phyloP scores from a whole-genome alignment of 1,140 invertebrate species.

The Hylyphantes graminicola region DNA sequence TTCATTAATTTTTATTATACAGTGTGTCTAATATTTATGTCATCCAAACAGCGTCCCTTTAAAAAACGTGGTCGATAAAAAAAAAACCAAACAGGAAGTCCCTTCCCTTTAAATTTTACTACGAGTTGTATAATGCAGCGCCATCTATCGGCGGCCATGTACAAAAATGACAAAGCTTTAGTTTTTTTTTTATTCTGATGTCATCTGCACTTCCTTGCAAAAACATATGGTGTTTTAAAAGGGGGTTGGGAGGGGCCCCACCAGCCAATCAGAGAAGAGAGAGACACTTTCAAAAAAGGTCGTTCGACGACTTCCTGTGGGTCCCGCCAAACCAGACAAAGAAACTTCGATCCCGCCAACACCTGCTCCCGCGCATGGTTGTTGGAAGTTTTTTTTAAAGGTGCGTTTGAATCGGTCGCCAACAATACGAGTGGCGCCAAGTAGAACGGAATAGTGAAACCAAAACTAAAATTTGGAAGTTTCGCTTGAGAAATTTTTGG shows the following conservation, averaged over 20 bases:
- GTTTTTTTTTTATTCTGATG: conserved; percentile 16
- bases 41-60: background rate
- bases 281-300: conserved; percentile 50
- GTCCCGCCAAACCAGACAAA: conserved; percentile 55
- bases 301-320: conserved; percentile 53
- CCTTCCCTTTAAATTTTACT: conserved; percentile 29
- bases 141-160: conserved; percentile 19
- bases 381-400: conserved; percentile 1
- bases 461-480: background rate
- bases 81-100: conserved; percentile 33
- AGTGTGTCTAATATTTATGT: background rate
- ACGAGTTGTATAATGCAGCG: conserved; percentile 25
- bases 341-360: conserved; percentile 52
- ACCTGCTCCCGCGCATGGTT: conserved; percentile 60
- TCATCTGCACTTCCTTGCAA: conserved; percentile 56
- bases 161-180: conserved; percentile 32
- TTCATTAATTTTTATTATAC: background rate
- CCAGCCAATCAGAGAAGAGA: conserved; percentile 37
- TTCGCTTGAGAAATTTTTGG: too few species aligned
- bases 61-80: conserved; percentile 24
- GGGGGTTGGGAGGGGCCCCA: conserved; percentile 42
- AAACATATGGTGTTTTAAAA: conserved; percentile 31
- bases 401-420: background rate
- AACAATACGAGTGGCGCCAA: background rate
- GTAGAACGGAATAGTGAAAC: background rate